phyloP scores from a whole-genome alignment of 1,140 invertebrate genomes.

The Drosophila teissieri region DNA sequence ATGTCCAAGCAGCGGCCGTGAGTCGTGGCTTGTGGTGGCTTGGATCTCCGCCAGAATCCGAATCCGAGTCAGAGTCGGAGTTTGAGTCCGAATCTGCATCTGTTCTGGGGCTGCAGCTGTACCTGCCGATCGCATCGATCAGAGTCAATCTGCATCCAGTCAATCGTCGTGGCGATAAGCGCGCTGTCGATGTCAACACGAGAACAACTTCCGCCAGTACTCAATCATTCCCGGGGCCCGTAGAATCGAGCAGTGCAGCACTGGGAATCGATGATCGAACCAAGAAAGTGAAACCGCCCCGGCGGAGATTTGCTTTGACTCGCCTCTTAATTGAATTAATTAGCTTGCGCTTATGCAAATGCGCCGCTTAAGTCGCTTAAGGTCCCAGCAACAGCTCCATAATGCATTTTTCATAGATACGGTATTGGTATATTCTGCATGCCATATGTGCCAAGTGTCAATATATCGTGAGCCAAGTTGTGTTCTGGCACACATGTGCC shows the following conservation, averaged over 20 bases:
- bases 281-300: conserved; percentile 63
- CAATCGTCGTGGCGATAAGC: conserved; percentile 67
- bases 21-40: conserved; percentile 19
- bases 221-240: conserved; percentile 54
- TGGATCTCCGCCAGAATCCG: not conserved
- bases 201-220: conserved; percentile 72
- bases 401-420: conserved; percentile 38
- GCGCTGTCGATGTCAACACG: conserved; percentile 69
- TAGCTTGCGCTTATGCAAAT: conserved; percentile 70
- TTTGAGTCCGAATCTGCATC: not conserved
- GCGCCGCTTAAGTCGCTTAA: not conserved
- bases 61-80: not conserved
- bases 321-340: conserved; percentile 74
- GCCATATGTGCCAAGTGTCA: conserved; percentile 67
- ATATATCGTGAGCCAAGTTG: conserved; percentile 55
- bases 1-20: conserved; percentile 47
- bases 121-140: conserved; percentile 30
- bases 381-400: conserved; percentile 3
- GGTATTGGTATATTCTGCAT: conserved; percentile 20
- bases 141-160: conserved; percentile 52
- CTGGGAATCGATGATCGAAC: not conserved
- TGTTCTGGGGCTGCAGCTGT: conserved; percentile 17
- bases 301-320: conserved; percentile 46
- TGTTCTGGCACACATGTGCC: conserved; percentile 14
- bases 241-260: conserved; percentile 4